These are phyloP conservation scores for Peromyscus maniculatus DNA, from an alignment of 2,113 vertebrate genomes.

Conservation along the genomic window DNA sequence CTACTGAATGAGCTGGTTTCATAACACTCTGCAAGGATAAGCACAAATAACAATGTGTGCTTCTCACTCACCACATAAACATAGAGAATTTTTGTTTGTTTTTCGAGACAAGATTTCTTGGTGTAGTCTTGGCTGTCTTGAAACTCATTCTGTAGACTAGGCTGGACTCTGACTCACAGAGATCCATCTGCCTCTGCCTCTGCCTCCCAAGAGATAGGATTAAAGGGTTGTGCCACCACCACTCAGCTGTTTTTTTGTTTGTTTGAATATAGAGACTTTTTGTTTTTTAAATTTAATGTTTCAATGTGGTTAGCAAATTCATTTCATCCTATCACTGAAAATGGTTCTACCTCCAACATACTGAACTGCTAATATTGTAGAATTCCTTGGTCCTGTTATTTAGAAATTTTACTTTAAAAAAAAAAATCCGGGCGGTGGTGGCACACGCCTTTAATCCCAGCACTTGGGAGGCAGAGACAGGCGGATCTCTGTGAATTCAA, in stretches of 20 bases:
- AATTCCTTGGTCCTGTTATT: not conserved
- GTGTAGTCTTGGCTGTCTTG: not conserved
- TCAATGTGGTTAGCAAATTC: not conserved
- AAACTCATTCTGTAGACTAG: not conserved
- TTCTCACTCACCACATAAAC: not conserved
- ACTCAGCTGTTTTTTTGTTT: not conserved
- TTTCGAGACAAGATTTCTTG: not conserved
- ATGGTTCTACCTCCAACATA: conserved; percentile 27
- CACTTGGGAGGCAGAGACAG: no score
- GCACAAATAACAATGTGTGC: no score
- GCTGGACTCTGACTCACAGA: not conserved
- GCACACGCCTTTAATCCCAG: not conserved
- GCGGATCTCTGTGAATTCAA: no score
- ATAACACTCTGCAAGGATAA: not conserved
- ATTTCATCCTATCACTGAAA: conserved; percentile 29
- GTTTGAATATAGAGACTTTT: not conserved
- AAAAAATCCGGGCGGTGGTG: not conserved
- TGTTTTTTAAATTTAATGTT: conserved; percentile 33
- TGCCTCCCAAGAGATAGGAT: not conserved
- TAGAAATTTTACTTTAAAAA: conserved; percentile 15
- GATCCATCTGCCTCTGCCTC: not conserved
- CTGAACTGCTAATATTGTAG: not conserved
- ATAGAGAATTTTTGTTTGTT: not conserved
- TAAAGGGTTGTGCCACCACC: not conserved
- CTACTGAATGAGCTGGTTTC: not conserved